Evolutionary conservation across 1,140 invertebrate species (phyloP).

Genomic region (Branchinecta lindahli): DNA sequence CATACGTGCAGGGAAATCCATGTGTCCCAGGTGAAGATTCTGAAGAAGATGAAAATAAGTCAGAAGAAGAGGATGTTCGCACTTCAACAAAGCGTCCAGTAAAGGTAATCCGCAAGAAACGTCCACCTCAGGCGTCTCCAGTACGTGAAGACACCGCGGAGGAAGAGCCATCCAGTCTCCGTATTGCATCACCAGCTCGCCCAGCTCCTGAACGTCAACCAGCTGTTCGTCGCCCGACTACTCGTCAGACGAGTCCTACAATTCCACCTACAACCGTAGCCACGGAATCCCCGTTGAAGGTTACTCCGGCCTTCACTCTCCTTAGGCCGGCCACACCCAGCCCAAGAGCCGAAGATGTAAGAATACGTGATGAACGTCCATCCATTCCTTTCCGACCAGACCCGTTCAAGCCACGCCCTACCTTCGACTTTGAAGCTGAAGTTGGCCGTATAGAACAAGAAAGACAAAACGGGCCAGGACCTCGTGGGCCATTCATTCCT

Average conservation of each 20-base stretch:
- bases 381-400: background rate
- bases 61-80: conserved; percentile 21
- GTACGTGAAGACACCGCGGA: background rate
- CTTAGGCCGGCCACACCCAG: conserved; percentile 14
- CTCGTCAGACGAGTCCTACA: background rate
- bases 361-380: conserved; percentile 26
- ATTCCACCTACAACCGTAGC: background rate
- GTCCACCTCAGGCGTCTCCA: background rate
- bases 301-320: background rate
- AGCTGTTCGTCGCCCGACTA: background rate
- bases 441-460: too few relatives aligned
- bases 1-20: conserved; percentile 77
- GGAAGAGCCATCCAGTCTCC: conserved; percentile 21
- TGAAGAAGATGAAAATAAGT: conserved; percentile 35
- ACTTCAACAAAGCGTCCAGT: conserved; percentile 9
- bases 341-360: conserved; percentile 12
- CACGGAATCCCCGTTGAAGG: background rate
- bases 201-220: conserved; percentile 11
- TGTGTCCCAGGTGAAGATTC: conserved; percentile 64
- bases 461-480: too few relatives aligned
- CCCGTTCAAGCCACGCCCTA: background rate
- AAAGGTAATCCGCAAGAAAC: conserved; percentile 12
- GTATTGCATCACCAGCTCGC: background rate
- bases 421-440: too few relatives aligned
- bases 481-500: too few relatives aligned